phyloP scores from a whole-genome alignment of 2,797 vertebrate species.

The Poeciliopsis presidionis region DNA sequence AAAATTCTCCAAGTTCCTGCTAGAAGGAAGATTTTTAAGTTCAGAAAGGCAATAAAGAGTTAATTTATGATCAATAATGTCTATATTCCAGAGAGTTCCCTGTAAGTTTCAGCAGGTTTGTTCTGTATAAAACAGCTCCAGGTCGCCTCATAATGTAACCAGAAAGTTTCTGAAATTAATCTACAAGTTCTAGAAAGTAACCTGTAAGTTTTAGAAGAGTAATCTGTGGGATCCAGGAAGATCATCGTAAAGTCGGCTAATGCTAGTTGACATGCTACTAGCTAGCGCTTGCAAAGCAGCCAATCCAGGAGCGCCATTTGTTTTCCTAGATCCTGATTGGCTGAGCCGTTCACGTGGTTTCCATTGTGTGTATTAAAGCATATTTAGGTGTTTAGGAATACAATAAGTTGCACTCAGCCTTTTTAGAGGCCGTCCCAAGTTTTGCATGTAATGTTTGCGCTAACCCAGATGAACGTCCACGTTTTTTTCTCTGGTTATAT shows the following conservation, averaged over 20 bases:
- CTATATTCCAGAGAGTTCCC: background rate
- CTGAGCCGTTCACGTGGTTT: background rate
- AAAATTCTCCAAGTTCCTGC: background rate
- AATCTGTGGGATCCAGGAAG: background rate
- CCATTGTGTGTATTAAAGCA: background rate
- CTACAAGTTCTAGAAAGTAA: background rate
- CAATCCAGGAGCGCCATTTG: background rate
- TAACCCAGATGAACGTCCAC: fast-evolving
- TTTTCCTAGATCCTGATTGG: background rate
- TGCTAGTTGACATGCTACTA: too few relatives aligned
- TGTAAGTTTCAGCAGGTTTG: background rate
- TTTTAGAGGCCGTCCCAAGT: background rate
- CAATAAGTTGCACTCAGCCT: background rate
- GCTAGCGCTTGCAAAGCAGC: background rate
- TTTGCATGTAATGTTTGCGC: background rate
- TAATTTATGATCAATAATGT: background rate
- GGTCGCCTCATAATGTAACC: background rate
- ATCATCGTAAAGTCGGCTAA: background rate
- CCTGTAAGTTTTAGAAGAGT: background rate
- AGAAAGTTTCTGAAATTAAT: background rate
- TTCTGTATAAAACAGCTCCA: background rate
- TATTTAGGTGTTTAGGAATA: background rate
- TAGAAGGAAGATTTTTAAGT: background rate
- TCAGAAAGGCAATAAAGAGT: background rate
- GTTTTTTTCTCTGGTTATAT: background rate